Percentiles rank a stretch among this genome's conserved stretches.
Conservation (phyloP, 1,140 invertebrate genomes). For the Meloidogyne chitwoodi region DNA sequence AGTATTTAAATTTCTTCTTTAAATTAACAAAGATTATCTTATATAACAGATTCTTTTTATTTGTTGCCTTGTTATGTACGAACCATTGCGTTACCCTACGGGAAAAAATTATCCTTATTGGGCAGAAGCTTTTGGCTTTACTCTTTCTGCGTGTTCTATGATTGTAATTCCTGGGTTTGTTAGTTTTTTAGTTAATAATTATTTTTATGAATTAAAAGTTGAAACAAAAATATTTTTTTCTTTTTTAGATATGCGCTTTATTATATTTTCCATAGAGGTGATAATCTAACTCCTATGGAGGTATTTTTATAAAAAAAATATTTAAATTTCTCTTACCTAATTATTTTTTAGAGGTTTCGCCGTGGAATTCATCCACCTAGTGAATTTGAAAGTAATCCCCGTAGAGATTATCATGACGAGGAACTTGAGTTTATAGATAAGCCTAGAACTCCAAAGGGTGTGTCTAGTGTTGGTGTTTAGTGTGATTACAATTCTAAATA, state of each 20-base stretch:
- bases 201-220: no score
- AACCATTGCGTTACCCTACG: slow-evolving; percentile 73
- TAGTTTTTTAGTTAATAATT: no score
- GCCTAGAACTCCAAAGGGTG: neutral
- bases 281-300: neutral
- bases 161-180: slow-evolving; percentile 91
- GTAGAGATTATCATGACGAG: neutral
- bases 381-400: neutral
- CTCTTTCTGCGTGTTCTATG: slow-evolving; percentile 89
- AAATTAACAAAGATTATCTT: no score
- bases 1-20: slow-evolving; percentile 61
- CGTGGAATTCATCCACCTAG: neutral
- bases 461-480: neutral
- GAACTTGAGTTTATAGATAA: neutral
- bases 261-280: slow-evolving; percentile 37
- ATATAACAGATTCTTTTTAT: slow-evolving; percentile 35
- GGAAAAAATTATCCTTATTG: slow-evolving; percentile 76
- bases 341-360: neutral
- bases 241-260: slow-evolving; percentile 69
- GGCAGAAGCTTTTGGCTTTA: slow-evolving; percentile 86
- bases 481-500: neutral
- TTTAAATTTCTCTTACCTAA: neutral
- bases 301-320: neutral
- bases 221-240: no score
- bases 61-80: slow-evolving; percentile 81